Evolutionary conservation across 2,113 vertebrate species (phyloP), one percentile per base, ranked within the genome.

Genomic region (Onychostruthus taczanowskii): DNA sequence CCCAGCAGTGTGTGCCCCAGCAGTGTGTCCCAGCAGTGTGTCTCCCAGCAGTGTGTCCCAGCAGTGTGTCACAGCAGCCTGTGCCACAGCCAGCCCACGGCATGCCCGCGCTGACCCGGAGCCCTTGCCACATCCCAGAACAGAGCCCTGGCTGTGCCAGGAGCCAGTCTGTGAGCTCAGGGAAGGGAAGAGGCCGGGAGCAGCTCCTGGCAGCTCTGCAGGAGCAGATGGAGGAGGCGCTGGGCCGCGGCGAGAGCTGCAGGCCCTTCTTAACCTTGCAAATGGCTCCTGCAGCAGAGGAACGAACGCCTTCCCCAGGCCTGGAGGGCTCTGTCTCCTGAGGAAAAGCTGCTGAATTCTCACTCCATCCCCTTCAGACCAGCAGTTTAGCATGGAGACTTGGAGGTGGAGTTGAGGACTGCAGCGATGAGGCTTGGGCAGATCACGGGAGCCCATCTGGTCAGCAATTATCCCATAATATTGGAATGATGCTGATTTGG

Each of bases 191-290:
- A 52, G 26, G 43, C 50, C 6, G 52, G 64, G 49, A 80, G 3
- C 8, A 6, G 76, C 72, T 52, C 84, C 75, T 2, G 17, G 63
- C 76, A 59, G 93, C 83, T 62, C 94, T 44, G 80, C 9, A 2
- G 90, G 89, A 94, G 86, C 96, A 94, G 95, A 93, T 94, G 86
- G 89, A 85, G 84, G 73, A 66, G 5, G 77, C 11, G 1, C 69
- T 63, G 39, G n/a, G 87, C 89, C 9, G 1, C 6, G 0, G 73
- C 0, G 0, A 92, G 81, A 90, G 83, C 90, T 33, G 2, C 84
- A 3, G 80, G 84, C 66, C 35, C 89, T 90, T 27, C 77, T 94
- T 93, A 93, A 93, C 95, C 92, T 92, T 76, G 86, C 21, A 6
- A 89, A 92, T 23, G 53, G 91, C 53, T 95, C 55, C 86, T 11